These are phyloP conservation scores for Rhopalosiphum nymphaeae DNA, from an alignment of 2,888 invertebrate species.

Conservation along the genomic window DNA sequence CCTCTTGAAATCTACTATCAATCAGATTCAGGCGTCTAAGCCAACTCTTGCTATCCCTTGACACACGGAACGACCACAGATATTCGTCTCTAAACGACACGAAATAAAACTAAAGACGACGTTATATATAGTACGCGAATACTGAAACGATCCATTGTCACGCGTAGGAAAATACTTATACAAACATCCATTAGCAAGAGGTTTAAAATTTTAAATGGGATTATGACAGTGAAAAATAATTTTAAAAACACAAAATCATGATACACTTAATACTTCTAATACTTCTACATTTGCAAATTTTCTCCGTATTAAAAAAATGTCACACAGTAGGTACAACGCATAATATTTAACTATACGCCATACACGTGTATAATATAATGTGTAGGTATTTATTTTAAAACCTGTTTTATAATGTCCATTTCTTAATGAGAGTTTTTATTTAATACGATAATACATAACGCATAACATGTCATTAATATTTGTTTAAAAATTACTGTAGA, in stretches of 20 bases:
- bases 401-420: neutral
- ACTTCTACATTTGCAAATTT: neutral
- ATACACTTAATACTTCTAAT: neutral
- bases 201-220: conserved; percentile 1
- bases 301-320: neutral
- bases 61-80: conserved; percentile 12
- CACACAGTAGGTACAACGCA: neutral
- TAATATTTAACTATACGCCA: neutral
- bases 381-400: neutral
- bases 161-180: neutral
- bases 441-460: neutral
- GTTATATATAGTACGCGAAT: neutral
- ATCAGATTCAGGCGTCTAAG: conserved; percentile 27
- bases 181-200: conserved; percentile 35
- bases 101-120: conserved; percentile 25
- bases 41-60: conserved; percentile 22
- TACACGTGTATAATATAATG: neutral
- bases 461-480: neutral
- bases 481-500: neutral
- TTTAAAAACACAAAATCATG: neutral
- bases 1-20: neutral
- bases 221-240: neutral
- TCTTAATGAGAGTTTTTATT: neutral
- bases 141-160: conserved; percentile 10
- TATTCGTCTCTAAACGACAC: conserved; percentile 23